phyloP scores from a whole-genome alignment of 2,888 invertebrate species.

The Atethmia centrago region DNA sequence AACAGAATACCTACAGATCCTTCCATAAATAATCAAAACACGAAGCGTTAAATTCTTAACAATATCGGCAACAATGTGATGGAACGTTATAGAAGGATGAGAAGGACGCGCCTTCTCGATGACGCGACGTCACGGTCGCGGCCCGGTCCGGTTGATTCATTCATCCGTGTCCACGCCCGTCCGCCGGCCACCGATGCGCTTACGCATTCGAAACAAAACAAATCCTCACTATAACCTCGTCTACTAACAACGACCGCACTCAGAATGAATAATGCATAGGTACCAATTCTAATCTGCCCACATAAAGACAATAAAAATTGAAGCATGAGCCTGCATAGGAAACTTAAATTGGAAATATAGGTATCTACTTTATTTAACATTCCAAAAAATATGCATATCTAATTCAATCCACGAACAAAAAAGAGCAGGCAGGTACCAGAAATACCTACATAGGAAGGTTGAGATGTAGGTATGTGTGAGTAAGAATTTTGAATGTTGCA shows the following conservation, averaged over 20 bases:
- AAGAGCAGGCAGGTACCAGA: conserved; percentile 38
- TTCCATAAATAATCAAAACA: neutral
- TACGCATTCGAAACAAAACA: conserved; percentile 80
- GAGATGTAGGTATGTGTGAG: conserved; percentile 20
- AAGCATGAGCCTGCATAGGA: conserved; percentile 42
- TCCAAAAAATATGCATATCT: conserved; percentile 35
- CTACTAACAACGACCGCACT: conserved; percentile 72
- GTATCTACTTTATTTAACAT: conserved; percentile 29
- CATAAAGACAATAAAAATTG: conserved; percentile 58
- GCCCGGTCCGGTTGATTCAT: conserved; percentile 79
- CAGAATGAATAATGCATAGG: conserved; percentile 64
- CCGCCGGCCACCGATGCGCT: conserved; percentile 73
- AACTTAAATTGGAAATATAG: conserved; percentile 48
- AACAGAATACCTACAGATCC: neutral
- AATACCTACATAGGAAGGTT: conserved; percentile 37
- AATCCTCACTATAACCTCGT: conserved; percentile 76
- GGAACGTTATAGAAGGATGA: conserved; percentile 69
- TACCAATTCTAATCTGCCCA: conserved; percentile 58
- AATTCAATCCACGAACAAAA: conserved; percentile 33
- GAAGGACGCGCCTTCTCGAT: conserved; percentile 80
- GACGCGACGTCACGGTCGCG: conserved; percentile 82
- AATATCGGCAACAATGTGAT: conserved; percentile 65
- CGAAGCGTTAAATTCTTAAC: conserved; percentile 50
- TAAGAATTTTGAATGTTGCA: no score
- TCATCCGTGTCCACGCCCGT: conserved; percentile 71